phyloP scores from a whole-genome alignment of 2,797 vertebrate species.

The Intellagama lesueurii region DNA sequence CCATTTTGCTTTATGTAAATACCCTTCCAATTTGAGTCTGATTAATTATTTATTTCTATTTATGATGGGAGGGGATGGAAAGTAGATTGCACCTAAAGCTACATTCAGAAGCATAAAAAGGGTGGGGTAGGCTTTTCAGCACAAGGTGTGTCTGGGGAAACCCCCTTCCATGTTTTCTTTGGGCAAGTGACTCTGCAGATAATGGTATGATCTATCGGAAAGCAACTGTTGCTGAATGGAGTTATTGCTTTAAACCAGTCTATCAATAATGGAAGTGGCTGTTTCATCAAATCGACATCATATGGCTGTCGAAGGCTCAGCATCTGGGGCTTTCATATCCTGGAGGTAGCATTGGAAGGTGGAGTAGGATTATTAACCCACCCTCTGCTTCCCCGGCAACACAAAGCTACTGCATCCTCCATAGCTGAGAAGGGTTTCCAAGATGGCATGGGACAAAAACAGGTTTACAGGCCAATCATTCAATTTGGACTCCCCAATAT shows the following conservation, averaged over 20 bases:
- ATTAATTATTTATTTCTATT: background rate
- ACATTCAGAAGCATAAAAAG: background rate
- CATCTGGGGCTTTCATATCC: background rate
- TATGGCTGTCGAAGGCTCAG: background rate
- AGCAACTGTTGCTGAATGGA: background rate
- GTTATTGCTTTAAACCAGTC: background rate
- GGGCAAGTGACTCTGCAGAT: fast-evolving
- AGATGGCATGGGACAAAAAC: background rate
- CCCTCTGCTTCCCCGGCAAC: too few relatives aligned
- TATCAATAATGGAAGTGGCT: background rate
- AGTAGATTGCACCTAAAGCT: background rate
- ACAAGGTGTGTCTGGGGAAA: background rate
- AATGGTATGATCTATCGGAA: background rate
- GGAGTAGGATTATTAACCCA: too few relatives aligned
- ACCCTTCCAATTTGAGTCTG: background rate
- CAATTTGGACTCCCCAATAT: background rate
- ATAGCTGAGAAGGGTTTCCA: background rate
- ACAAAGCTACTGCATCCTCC: background rate
- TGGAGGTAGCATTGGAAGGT: background rate
- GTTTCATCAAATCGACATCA: background rate
- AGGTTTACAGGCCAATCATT: too few relatives aligned
- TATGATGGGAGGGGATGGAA: background rate
- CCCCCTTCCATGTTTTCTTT: constrained; percentile 19
- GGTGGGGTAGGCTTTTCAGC: fast-evolving
- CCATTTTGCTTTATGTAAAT: background rate